phyloP scores from a whole-genome alignment of 2,113 vertebrate genomes.

The Pelusios castaneus region DNA sequence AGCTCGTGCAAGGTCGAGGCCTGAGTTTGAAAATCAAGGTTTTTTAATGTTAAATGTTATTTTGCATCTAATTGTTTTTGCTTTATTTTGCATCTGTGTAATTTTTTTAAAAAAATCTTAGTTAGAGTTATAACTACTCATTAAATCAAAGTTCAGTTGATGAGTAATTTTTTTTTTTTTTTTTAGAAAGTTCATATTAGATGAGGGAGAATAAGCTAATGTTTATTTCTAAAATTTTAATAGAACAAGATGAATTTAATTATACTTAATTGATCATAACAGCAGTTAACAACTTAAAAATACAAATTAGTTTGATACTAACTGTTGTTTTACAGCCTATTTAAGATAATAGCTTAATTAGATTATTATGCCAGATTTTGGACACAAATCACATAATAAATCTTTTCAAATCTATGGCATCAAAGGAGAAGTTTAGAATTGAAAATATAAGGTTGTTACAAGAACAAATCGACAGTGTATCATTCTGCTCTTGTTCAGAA shows the following conservation, averaged over 20 bases:
- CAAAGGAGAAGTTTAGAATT: not conserved
- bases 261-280: conserved; percentile 55
- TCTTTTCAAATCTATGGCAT: conserved; percentile 19
- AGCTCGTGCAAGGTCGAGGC: not conserved
- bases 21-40: not conserved
- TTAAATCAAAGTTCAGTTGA: not conserved
- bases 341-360: conserved; percentile 47
- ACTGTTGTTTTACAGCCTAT: conserved; percentile 44
- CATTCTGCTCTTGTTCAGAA: not conserved
- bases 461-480: not conserved
- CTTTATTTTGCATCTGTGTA: not conserved
- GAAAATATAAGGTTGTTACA: not conserved
- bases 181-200: not conserved
- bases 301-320: conserved; percentile 47
- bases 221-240: conserved; percentile 1
- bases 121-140: not conserved
- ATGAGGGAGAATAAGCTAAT: conserved; percentile 15
- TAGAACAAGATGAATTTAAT: conserved; percentile 34
- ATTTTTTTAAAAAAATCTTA: not conserved
- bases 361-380: conserved; percentile 3
- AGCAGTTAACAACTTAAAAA: conserved; percentile 32
- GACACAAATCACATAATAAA: not conserved
- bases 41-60: not conserved
- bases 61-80: not conserved
- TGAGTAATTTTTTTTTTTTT: not conserved